A percentile compares a stretch with the other conserved stretches of the same genome.
Evolutionary conservation across 2,797 vertebrate species (phyloP).

Genomic region (Semotilus atromaculatus): DNA sequence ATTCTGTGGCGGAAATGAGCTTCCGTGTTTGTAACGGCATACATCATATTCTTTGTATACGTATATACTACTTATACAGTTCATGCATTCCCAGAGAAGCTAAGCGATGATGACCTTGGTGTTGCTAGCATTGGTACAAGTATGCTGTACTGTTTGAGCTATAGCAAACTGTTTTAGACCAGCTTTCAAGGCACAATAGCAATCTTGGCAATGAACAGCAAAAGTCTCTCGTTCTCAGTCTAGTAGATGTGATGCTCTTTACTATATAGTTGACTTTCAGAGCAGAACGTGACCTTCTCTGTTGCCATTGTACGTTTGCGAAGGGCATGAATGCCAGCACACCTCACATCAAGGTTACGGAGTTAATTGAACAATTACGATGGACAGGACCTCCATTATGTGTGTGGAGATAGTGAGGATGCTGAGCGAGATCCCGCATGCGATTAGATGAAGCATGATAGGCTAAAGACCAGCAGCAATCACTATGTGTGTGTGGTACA

Average conservation of each 20-base stretch:
- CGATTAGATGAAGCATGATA: constrained; percentile 81
- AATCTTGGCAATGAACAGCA: no score
- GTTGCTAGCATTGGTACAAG: neutral
- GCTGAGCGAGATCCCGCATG: constrained; percentile 72
- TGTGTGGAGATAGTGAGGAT: constrained; percentile 71
- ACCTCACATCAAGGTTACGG: constrained; percentile 81
- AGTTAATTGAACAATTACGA: constrained; percentile 84
- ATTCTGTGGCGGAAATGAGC: no score
- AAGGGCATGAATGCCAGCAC: constrained; percentile 75
- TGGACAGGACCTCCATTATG: constrained; percentile 78
- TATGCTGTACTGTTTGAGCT: neutral
- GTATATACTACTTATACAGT: no score
- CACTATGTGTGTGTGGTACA: constrained; percentile 26
- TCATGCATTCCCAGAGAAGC: neutral
- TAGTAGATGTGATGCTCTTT: constrained; percentile 64
- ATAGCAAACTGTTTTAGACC: neutral
- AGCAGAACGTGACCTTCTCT: constrained; percentile 65
- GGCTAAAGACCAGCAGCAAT: constrained; percentile 71
- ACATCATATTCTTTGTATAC: neutral
- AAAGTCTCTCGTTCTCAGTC: neutral
- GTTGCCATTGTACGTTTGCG: constrained; percentile 72
- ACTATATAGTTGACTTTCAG: constrained; percentile 69
- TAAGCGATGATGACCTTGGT: neutral
- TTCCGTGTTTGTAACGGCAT: neutral
- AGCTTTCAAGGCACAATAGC: no score